phyloP scores from a whole-genome alignment of 2,797 vertebrate species.

The Philypnodon macrostomus region DNA sequence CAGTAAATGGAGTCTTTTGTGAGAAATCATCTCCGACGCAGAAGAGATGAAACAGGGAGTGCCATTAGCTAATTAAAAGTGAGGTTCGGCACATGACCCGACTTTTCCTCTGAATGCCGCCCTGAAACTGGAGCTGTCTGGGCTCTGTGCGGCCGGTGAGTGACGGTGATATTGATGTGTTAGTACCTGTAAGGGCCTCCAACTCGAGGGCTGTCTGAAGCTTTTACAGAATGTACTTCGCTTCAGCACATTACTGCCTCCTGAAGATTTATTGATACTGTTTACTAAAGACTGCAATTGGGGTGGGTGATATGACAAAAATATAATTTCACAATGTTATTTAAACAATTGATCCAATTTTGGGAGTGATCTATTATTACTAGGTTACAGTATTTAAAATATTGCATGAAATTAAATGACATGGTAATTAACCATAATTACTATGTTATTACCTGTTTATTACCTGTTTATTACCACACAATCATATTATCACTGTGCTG shows the following conservation, averaged over 20 bases:
- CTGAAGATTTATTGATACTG: neutral
- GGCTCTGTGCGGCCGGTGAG: constrained; percentile 50
- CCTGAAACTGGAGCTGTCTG: constrained; percentile 72
- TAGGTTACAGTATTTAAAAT: too few species aligned
- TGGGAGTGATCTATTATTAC: too few species aligned
- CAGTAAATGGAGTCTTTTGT: constrained; percentile 74
- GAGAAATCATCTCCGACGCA: constrained; percentile 68
- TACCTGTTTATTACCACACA: too few species aligned
- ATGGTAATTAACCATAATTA: too few species aligned
- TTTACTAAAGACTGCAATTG: neutral
- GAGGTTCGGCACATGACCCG: constrained; percentile 66
- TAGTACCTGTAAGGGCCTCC: constrained; percentile 55
- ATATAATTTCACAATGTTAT: too few species aligned
- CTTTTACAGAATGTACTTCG: constrained; percentile 25
- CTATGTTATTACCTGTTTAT: too few species aligned
- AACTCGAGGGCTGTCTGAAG: constrained; percentile 52
- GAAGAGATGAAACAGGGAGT: constrained; percentile 63
- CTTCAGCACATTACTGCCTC: constrained; percentile 5
- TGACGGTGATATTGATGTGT: constrained; percentile 75
- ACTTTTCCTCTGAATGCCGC: constrained; percentile 69
- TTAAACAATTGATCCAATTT: too few species aligned
- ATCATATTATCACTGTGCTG: too few species aligned
- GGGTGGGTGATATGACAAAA: too few species aligned
- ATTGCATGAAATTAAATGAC: too few species aligned
- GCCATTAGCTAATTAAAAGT: constrained; percentile 81